phyloP scores from a whole-genome alignment of 2,888 invertebrate species.

The Drosophila picticornis region DNA sequence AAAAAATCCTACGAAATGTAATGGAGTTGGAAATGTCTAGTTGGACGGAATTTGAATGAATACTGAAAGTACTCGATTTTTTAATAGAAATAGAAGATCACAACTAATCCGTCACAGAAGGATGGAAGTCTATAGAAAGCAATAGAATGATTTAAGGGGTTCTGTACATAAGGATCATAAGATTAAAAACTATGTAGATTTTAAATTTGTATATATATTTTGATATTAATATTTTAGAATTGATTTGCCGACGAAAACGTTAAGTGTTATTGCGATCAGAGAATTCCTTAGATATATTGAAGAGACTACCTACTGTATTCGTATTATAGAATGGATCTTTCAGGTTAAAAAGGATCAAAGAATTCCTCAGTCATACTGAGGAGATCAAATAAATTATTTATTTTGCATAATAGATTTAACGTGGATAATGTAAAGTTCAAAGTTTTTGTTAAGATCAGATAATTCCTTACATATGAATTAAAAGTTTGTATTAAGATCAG shows the following conservation, averaged over 20 bases:
- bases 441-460: neutral
- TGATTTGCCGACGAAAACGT: too few relatives aligned
- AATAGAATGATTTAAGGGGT: neutral
- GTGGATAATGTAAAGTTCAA: neutral
- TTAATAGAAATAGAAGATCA: neutral
- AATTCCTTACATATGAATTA: neutral
- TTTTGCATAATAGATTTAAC: neutral
- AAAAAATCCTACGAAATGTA: neutral
- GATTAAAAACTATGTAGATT: neutral
- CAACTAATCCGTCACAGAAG: neutral
- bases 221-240: neutral
- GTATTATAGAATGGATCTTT: neutral
- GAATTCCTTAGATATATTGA: neutral
- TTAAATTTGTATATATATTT: neutral
- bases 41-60: neutral
- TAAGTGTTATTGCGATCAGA: neutral
- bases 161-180: neutral
- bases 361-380: neutral
- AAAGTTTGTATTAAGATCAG: neutral
- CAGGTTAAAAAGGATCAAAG: neutral
- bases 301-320: neutral
- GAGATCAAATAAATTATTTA: neutral
- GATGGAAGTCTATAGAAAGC: neutral
- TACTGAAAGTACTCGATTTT: neutral
- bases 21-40: neutral